These are phyloP conservation scores for Nerophis lumbriciformis DNA, from an alignment of 2,113 vertebrate species.

Conservation along the genomic window DNA sequence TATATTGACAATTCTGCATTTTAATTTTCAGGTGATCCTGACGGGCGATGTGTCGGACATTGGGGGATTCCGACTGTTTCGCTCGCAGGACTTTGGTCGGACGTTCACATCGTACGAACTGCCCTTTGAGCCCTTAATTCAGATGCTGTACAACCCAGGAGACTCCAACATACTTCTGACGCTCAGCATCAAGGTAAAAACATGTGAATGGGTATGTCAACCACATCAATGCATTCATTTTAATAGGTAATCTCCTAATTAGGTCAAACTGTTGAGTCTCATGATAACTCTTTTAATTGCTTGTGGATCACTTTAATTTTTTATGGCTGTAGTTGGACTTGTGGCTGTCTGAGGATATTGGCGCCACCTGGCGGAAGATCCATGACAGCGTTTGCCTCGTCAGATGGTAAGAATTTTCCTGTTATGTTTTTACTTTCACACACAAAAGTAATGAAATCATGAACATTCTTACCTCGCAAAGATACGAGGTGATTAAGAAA, in stretches of 20 bases:
- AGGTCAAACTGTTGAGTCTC: not conserved
- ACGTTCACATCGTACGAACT: slow-evolving; percentile 77
- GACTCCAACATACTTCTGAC: slow-evolving; percentile 74
- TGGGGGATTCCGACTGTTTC: slow-evolving; percentile 77
- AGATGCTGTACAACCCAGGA: slow-evolving; percentile 81
- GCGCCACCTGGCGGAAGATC: slow-evolving; percentile 82
- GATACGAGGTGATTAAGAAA: not conserved
- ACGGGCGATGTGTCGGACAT: slow-evolving; percentile 81
- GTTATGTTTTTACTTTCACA: not conserved
- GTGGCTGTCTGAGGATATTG: slow-evolving; percentile 89
- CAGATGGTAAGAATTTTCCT: slow-evolving; percentile 79
- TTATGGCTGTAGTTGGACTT: slow-evolving; percentile 45
- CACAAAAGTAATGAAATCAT: not conserved
- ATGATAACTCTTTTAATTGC: slow-evolving; percentile 8
- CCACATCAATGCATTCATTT: not conserved
- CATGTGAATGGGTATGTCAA: slow-evolving; percentile 13
- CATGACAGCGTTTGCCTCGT: slow-evolving; percentile 84
- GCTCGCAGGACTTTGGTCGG: slow-evolving; percentile 81
- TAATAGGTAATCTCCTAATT: not conserved
- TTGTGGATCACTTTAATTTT: slow-evolving; percentile 4
- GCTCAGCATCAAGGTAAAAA: slow-evolving; percentile 77
- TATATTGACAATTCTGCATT: slow-evolving; percentile 6
- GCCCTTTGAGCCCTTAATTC: slow-evolving; percentile 83
- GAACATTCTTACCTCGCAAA: not conserved
- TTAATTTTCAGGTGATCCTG: slow-evolving; percentile 80